A percentile compares a stretch with the other conserved stretches of the same genome.
These are phyloP conservation scores for Esperia sulphurella DNA, from an alignment of 2,888 invertebrate species.

Conservation along the genomic window DNA sequence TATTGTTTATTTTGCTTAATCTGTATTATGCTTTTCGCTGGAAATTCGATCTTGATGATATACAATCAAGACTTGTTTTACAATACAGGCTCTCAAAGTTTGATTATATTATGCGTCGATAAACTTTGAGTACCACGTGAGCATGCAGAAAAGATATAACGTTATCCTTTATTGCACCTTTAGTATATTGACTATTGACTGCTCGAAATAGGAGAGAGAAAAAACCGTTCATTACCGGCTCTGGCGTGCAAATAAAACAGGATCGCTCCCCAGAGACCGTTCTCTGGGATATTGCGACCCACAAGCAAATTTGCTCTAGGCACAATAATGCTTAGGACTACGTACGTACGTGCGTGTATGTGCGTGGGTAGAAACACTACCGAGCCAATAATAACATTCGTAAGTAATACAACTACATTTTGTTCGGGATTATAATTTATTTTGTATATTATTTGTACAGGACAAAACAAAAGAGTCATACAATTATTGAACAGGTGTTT, in stretches of 20 bases:
- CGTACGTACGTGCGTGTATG: conserved; percentile 53
- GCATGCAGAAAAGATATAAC: conserved; percentile 34
- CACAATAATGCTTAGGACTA: conserved; percentile 66
- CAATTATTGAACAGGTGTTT: too few species aligned
- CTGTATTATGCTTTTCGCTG: conserved; percentile 21
- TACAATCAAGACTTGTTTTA: conserved; percentile 26
- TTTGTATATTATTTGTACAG: too few species aligned
- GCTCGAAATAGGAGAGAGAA: conserved; percentile 50
- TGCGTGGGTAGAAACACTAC: conserved; percentile 14
- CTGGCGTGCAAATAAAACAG: conserved; percentile 67
- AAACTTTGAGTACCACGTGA: conserved; percentile 42
- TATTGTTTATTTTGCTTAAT: conserved; percentile 53
- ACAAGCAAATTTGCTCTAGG: conserved; percentile 74
- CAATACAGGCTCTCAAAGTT: conserved; percentile 16
- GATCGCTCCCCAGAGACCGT: conserved; percentile 64
- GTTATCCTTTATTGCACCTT: conserved; percentile 61
- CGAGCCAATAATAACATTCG: conserved; percentile 45
- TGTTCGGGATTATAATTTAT: too few species aligned
- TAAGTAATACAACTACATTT: background rate
- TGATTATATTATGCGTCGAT: conserved; percentile 43
- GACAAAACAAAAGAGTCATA: too few species aligned
- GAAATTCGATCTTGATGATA: conserved; percentile 28
- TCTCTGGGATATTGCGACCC: conserved; percentile 72
- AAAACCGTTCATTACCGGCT: conserved; percentile 72
- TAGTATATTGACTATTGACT: conserved; percentile 68